Evolutionary conservation across 2,888 invertebrate species (phyloP), one percentile per base, ranked within the genome.

Genomic region (Synanthedon andrenaeformis): DNA sequence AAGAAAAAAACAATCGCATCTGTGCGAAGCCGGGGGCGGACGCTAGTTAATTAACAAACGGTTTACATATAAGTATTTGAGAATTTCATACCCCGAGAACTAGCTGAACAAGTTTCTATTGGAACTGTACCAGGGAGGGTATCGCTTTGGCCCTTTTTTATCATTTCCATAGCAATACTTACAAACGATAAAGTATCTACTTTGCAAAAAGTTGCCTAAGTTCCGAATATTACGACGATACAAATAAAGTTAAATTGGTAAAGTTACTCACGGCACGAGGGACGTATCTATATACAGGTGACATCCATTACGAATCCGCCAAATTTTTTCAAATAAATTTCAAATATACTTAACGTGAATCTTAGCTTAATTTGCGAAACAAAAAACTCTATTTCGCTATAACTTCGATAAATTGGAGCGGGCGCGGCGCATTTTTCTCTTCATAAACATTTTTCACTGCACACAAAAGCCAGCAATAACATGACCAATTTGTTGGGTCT

Each of bases 161-260:
- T 77, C 69, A 72, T 76, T 79, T 73, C 67, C 70, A 73, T 70
- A 70, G 72, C 64, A 72, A 76, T 71, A 74, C 79, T 74, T 74
- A 74, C 69, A 64, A 62, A 64, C 68, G 69, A 67, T 69, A 72
- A 75, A 73, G 72, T 69, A 23, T 4, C 23, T 4, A 74, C 66
- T 70, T 68, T 55, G 61, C 62, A 66, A 72, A 76, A 83, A 84
- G 74, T 83, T 80, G 70, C 77, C 70, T 73, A 74, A 76, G 74
- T 78, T 66, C 57, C 70, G 67, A 81, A 79, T 83, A 82, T 82
- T 73, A 70, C 65, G 60, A 59, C 70, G 78, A 79, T 77, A 82
- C 75, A 82, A 82, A 82, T 83, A 83, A 86, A 86, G 85, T 86
- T 86, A 86, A 86, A 86, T 86, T 86, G 83, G 79, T 70, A 85